phyloP scores from a whole-genome alignment of 2,888 invertebrate genomes.

The Ennomos erosarius region DNA sequence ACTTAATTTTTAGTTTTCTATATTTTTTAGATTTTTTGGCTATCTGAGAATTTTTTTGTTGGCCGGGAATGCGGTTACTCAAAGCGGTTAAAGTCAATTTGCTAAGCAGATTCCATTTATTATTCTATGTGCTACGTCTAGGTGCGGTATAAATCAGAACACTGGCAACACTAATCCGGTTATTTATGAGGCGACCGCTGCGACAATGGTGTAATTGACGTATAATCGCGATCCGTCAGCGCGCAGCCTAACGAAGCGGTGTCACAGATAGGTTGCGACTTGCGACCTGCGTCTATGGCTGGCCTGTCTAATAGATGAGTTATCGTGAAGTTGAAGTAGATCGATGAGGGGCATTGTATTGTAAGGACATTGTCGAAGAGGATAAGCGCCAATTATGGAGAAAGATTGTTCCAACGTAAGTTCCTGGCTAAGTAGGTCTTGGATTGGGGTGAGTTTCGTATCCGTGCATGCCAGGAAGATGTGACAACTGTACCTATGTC shows the following conservation, averaged over 20 bases:
- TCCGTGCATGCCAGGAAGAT: too few relatives aligned
- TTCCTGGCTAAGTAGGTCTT: too few relatives aligned
- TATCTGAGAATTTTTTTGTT: too few relatives aligned
- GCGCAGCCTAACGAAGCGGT: constrained; percentile 61
- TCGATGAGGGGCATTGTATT: constrained; percentile 36
- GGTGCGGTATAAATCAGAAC: constrained; percentile 42
- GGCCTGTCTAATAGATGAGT: constrained; percentile 31
- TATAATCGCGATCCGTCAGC: constrained; percentile 67
- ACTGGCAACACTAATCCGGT: constrained; percentile 50
- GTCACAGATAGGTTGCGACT: constrained; percentile 44
- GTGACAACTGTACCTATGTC: too few relatives aligned
- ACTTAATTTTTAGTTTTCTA: too few relatives aligned
- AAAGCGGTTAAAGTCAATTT: too few relatives aligned
- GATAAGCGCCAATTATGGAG: constrained; percentile 6
- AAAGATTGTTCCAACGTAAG: constrained; percentile 1
- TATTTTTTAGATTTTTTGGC: too few relatives aligned
- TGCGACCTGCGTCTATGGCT: constrained; percentile 12
- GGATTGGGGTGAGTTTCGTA: too few relatives aligned
- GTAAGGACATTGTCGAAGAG: constrained; percentile 6
- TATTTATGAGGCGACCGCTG: constrained; percentile 66
- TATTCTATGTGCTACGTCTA: too few relatives aligned
- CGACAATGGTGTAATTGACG: constrained; percentile 81
- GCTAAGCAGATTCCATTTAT: too few relatives aligned
- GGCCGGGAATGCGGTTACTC: too few relatives aligned
- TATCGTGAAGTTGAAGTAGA: constrained; percentile 33